Conservation (phyloP, 2,113 vertebrate genomes). For the Pseudorhombus dupliciocellatus region DNA sequence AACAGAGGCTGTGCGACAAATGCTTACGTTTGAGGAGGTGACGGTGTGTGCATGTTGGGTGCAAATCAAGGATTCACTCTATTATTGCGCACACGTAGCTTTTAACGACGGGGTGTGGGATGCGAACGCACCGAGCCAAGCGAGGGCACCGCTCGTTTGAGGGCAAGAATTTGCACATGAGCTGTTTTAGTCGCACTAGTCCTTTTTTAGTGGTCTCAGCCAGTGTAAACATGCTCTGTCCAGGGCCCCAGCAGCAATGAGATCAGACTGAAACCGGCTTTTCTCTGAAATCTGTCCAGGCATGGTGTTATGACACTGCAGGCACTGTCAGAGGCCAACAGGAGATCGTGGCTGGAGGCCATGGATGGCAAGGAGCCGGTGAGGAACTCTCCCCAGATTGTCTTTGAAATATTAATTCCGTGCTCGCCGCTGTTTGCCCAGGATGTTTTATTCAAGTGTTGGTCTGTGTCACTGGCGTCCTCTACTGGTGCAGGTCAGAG, state of each 20-base stretch:
- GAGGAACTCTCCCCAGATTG: slow-evolving; percentile 61
- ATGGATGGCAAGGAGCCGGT: slow-evolving; percentile 99
- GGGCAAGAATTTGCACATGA: slow-evolving; percentile 58
- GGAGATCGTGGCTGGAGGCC: slow-evolving; percentile 96
- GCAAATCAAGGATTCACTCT: slow-evolving; percentile 35
- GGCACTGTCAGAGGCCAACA: slow-evolving; percentile 93
- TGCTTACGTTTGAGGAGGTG: not conserved
- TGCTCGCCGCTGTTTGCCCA: slow-evolving; percentile 22
- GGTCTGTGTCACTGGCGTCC: slow-evolving; percentile 41
- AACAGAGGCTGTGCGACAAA: too few species aligned
- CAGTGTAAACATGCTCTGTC: slow-evolving; percentile 64
- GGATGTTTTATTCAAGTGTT: not conserved
- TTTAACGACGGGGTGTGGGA: slow-evolving; percentile 52
- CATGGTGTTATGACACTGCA: slow-evolving; percentile 95
- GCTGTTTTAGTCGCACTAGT: slow-evolving; percentile 65
- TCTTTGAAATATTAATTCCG: slow-evolving; percentile 32
- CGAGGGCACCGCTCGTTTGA: slow-evolving; percentile 47
- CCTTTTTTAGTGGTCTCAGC: slow-evolving; percentile 68
- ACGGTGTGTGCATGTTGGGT: slow-evolving; percentile 60
- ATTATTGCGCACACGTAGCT: slow-evolving; percentile 39
- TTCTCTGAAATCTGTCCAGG: slow-evolving; percentile 79
- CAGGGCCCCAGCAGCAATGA: slow-evolving; percentile 51
- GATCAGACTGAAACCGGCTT: slow-evolving; percentile 63
- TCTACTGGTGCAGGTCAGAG: slow-evolving; percentile 50
- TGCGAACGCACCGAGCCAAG: slow-evolving; percentile 44